These are phyloP conservation scores for Natrix natrix DNA, from an alignment of 2,797 vertebrate genomes.

Conservation along the genomic window DNA sequence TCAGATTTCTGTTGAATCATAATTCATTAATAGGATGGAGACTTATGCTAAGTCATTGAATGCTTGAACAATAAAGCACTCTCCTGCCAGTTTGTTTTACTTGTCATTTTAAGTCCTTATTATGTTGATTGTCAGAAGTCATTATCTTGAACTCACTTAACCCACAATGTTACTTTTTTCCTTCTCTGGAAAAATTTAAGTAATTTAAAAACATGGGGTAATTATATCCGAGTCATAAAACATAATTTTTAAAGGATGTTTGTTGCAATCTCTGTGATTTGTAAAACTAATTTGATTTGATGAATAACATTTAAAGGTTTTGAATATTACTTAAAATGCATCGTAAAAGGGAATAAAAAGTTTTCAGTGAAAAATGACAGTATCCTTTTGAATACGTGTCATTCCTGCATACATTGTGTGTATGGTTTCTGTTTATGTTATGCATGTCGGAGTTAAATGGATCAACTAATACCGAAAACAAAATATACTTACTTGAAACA, in stretches of 20 bases:
- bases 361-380: constrained; percentile 18
- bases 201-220: constrained; percentile 24
- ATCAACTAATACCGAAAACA: neutral
- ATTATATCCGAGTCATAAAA: constrained; percentile 18
- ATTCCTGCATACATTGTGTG: neutral
- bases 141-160: constrained; percentile 37
- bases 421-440: neutral
- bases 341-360: constrained; percentile 11
- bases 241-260: constrained; percentile 6
- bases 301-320: constrained; percentile 15
- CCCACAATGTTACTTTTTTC: constrained; percentile 26
- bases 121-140: constrained; percentile 40
- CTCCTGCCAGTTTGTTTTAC: constrained; percentile 23
- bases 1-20: constrained; percentile 27
- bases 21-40: constrained; percentile 55
- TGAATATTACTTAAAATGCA: neutral
- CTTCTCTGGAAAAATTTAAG: constrained; percentile 36
- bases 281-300: constrained; percentile 31
- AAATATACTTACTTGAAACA: neutral
- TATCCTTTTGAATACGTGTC: constrained; percentile 13
- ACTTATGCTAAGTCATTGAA: constrained; percentile 25
- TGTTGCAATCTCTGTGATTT: neutral
- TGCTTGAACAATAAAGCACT: constrained; percentile 40
- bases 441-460: neutral
- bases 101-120: constrained; percentile 32